These are phyloP conservation scores for Trichonephila clavata DNA, from an alignment of 1,140 invertebrate genomes.

Conservation along the genomic window DNA sequence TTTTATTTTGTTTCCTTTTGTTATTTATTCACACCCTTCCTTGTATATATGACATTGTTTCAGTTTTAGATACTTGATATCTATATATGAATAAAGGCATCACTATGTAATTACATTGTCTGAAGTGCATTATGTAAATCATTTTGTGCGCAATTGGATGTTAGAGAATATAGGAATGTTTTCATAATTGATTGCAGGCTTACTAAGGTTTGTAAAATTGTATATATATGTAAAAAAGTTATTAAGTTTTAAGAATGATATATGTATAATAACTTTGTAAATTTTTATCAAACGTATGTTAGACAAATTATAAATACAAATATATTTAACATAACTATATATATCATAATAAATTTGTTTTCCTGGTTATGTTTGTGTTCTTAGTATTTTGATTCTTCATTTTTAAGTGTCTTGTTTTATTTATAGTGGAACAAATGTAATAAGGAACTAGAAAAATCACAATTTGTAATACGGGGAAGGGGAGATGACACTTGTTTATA, in stretches of 20 bases:
- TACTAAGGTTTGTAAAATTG: slow-evolving; percentile 46
- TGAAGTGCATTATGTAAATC: slow-evolving; percentile 48
- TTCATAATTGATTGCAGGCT: slow-evolving; percentile 22
- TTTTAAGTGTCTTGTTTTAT: background rate
- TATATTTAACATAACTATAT: slow-evolving; percentile 61
- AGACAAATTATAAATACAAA: slow-evolving; percentile 56
- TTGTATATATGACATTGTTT: slow-evolving; percentile 3
- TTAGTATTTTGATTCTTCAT: background rate
- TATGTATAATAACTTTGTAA: slow-evolving; percentile 65
- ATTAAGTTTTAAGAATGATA: slow-evolving; percentile 56
- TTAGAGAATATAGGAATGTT: slow-evolving; percentile 64
- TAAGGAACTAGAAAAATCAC: background rate
- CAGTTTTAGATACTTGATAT: background rate
- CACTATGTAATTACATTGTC: slow-evolving; percentile 23
- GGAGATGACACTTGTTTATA: no score
- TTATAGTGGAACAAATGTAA: background rate
- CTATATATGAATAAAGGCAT: slow-evolving; percentile 18
- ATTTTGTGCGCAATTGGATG: slow-evolving; percentile 36
- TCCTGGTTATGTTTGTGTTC: slow-evolving; percentile 36
- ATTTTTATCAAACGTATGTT: slow-evolving; percentile 65
- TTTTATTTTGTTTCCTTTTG: slow-evolving; percentile 12
- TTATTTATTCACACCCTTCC: slow-evolving; percentile 13
- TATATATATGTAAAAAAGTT: slow-evolving; percentile 65
- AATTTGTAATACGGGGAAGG: no score
- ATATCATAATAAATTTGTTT: slow-evolving; percentile 68